Conservation (phyloP, 1,140 invertebrate genomes). For the Drosophila pseudoobscura region DNA sequence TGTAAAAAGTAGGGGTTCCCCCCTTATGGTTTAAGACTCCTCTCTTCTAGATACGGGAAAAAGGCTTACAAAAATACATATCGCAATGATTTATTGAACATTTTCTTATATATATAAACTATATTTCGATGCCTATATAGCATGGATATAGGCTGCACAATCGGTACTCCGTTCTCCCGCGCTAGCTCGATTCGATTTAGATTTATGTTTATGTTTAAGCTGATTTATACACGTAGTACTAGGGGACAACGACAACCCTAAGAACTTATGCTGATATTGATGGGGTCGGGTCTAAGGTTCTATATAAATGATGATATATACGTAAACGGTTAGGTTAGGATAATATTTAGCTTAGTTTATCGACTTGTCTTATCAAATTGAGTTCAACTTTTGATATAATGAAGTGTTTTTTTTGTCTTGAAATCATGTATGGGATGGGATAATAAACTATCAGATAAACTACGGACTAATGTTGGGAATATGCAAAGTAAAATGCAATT, state of each 20-base stretch:
- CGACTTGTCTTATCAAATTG: slow-evolving; percentile 62
- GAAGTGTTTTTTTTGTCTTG: slow-evolving; percentile 29
- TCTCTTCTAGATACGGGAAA: slow-evolving; percentile 48
- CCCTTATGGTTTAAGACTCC: slow-evolving; percentile 48
- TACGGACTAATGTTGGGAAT: slow-evolving; percentile 59
- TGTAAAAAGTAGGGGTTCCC: slow-evolving; percentile 50
- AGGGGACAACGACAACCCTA: slow-evolving; percentile 46
- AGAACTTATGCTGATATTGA: slow-evolving; percentile 34
- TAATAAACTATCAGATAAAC: slow-evolving; percentile 30
- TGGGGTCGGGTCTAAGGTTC: slow-evolving; percentile 18
- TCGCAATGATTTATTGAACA: slow-evolving; percentile 73
- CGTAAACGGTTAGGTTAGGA: slow-evolving; percentile 24
- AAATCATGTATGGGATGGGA: slow-evolving; percentile 27
- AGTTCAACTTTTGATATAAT: slow-evolving; percentile 30
- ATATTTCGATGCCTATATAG: slow-evolving; percentile 31
- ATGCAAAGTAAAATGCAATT: slow-evolving; percentile 58
- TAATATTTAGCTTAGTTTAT: slow-evolving; percentile 9
- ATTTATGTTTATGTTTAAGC: slow-evolving; percentile 22
- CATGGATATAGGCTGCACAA: slow-evolving; percentile 40
- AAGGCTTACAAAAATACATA: slow-evolving; percentile 80
- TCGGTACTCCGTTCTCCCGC: background rate
- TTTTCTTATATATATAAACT: slow-evolving; percentile 41
- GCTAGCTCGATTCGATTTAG: slow-evolving; percentile 40
- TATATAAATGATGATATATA: slow-evolving; percentile 40
- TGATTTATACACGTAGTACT: slow-evolving; percentile 47